Conservation (phyloP, 2,888 invertebrate genomes). For the Drosophila mercatorum region DNA sequence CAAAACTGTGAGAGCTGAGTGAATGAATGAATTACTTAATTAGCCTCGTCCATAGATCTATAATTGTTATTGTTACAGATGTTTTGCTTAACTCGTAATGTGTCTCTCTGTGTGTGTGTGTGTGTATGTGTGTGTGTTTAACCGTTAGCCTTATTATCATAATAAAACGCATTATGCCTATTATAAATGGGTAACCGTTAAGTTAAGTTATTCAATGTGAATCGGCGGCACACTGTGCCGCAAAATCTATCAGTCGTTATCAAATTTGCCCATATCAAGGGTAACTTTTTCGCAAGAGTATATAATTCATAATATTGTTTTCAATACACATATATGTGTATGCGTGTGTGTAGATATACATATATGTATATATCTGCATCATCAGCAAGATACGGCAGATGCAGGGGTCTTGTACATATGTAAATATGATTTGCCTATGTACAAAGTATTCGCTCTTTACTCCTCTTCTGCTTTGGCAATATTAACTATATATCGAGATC, state of each 20-base stretch:
- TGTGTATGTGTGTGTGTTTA: conserved; percentile 3
- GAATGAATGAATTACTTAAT: background rate
- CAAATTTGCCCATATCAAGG: conserved; percentile 48
- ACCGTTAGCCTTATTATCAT: conserved; percentile 45
- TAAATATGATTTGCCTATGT: conserved; percentile 18
- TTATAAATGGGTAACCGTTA: conserved; percentile 36
- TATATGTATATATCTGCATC: conserved; percentile 5
- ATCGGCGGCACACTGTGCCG: conserved; percentile 59
- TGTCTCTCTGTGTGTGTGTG: no score
- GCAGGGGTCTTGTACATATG: conserved; percentile 17
- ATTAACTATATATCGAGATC: conserved; percentile 14
- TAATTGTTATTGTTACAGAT: conserved; percentile 46
- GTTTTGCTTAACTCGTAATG: conserved; percentile 1
- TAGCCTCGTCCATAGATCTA: conserved; percentile 9
- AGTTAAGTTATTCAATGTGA: conserved; percentile 64
- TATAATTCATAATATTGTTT: conserved; percentile 31
- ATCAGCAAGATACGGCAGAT: conserved; percentile 10
- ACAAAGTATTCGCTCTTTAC: conserved; percentile 1
- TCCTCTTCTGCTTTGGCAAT: conserved; percentile 5
- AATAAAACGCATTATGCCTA: conserved; percentile 29
- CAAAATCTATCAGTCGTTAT: conserved; percentile 74
- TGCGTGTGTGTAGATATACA: background rate
- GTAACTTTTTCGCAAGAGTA: conserved; percentile 34
- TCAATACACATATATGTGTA: background rate
- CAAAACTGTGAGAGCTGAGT: conserved; percentile 5